Conservation (phyloP, 64 coral and sea anemone species). For the Pachyseris speciosa region DNA sequence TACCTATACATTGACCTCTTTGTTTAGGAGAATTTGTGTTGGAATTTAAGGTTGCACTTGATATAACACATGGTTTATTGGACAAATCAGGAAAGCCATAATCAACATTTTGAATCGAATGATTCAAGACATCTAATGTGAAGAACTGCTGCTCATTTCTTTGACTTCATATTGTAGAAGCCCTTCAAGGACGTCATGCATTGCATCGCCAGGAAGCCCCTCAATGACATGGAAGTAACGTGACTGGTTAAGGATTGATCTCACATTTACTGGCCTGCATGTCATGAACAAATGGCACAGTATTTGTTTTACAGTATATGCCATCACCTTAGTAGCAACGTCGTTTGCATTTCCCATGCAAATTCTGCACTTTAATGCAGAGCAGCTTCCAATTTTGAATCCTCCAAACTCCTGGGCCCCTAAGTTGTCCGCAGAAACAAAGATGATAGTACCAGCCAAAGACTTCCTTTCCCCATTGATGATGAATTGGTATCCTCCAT, state of each 20-base stretch:
- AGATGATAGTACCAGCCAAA: conserved; percentile 42
- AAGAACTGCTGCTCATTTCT: conserved; percentile 21
- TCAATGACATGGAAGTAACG: conserved; percentile 42
- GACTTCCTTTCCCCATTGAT: conserved; percentile 62
- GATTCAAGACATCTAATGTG: neutral
- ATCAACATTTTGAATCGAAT: conserved; percentile 23
- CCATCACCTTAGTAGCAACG: neutral
- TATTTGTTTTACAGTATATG: too few species aligned
- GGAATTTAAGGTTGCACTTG: neutral
- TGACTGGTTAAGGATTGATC: conserved; percentile 38
- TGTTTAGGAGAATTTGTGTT: conserved; percentile 54
- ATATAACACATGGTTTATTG: conserved; percentile 37
- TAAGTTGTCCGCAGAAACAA: conserved; percentile 70
- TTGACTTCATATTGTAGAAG: conserved; percentile 60
- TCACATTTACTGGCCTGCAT: conserved; percentile 26
- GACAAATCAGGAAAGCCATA: conserved; percentile 2
- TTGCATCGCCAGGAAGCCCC: conserved; percentile 50
- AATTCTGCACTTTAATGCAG: conserved; percentile 52
- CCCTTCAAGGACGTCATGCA: conserved; percentile 65
- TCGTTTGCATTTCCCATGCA: neutral
- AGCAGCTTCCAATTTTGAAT: conserved; percentile 49
- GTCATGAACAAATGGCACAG: neutral
- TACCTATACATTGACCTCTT: neutral
- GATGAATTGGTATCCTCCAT: conserved; percentile 59
- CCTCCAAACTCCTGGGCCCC: conserved; percentile 65